Conservation (phyloP, 92 coral and sea anemone genomes). For the Epizoanthus stellaris region DNA sequence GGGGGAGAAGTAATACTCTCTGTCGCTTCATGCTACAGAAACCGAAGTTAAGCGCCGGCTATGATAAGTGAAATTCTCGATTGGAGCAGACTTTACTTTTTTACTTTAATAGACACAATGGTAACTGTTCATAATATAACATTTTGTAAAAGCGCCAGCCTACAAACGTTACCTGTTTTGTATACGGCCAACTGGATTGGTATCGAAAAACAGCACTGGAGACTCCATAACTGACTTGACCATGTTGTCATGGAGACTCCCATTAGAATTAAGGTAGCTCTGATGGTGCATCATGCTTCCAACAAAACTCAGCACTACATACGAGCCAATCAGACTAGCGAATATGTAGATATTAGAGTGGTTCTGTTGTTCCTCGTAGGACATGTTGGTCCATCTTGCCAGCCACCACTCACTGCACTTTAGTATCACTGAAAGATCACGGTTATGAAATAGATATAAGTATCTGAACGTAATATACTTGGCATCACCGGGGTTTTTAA, state of each 20-base stretch:
- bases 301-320: conserved; percentile 53
- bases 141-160: conserved; percentile 16
- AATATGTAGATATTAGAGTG: conserved; percentile 51
- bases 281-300: conserved; percentile 62
- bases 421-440: neutral
- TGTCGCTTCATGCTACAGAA: too few species aligned
- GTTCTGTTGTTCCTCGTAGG: conserved; percentile 49
- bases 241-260: conserved; percentile 59
- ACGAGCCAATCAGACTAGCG: conserved; percentile 63
- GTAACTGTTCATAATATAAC: neutral
- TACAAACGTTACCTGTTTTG: conserved; percentile 62
- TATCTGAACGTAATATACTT: neutral
- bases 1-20: too few species aligned
- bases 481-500: too few species aligned
- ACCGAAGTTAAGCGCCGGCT: too few species aligned
- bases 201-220: conserved; percentile 69
- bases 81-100: neutral
- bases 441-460: neutral
- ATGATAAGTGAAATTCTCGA: too few species aligned
- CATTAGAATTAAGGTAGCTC: conserved; percentile 59
- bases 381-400: conserved; percentile 56
- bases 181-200: conserved; percentile 70
- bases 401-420: conserved; percentile 64
- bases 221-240: conserved; percentile 60
- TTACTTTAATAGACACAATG: neutral